Conservation (phyloP, 2,113 vertebrate species). For the Phoxinus phoxinus region DNA sequence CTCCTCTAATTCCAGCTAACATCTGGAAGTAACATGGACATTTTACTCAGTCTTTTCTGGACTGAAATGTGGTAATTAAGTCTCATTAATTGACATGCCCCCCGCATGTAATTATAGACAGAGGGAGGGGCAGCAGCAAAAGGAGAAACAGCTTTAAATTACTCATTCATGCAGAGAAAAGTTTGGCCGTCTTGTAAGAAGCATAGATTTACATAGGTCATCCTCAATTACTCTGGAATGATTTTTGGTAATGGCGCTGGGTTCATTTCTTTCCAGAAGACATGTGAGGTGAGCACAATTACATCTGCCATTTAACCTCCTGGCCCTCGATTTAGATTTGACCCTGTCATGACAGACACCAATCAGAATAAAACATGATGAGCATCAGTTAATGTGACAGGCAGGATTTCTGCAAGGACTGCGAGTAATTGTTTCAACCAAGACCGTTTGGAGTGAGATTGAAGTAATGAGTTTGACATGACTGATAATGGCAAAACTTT, state of each 20-base stretch:
- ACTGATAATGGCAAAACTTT: neutral
- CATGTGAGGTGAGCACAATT: constrained; percentile 27
- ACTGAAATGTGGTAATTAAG: constrained; percentile 51
- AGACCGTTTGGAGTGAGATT: neutral
- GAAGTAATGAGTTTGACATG: neutral
- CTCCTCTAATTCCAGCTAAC: neutral
- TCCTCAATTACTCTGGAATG: constrained; percentile 45
- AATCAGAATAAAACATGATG: neutral
- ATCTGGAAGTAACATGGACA: constrained; percentile 18
- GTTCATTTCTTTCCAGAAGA: constrained; percentile 20
- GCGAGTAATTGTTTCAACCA: neutral
- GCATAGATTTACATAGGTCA: constrained; percentile 44
- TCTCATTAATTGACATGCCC: constrained; percentile 14
- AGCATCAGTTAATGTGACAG: neutral
- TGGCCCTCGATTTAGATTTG: neutral
- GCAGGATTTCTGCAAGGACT: neutral
- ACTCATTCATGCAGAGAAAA: constrained; percentile 32
- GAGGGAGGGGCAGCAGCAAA: constrained; percentile 25
- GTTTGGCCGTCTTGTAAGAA: neutral
- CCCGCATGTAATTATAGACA: constrained; percentile 33
- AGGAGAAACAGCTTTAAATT: constrained; percentile 21
- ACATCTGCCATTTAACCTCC: constrained; percentile 28
- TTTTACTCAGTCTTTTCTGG: constrained; percentile 37
- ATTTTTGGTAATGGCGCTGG: constrained; percentile 45
- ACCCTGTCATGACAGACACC: constrained; percentile 14